phyloP scores from a whole-genome alignment of 1,140 invertebrate species.

The Bicyclus anynana region DNA sequence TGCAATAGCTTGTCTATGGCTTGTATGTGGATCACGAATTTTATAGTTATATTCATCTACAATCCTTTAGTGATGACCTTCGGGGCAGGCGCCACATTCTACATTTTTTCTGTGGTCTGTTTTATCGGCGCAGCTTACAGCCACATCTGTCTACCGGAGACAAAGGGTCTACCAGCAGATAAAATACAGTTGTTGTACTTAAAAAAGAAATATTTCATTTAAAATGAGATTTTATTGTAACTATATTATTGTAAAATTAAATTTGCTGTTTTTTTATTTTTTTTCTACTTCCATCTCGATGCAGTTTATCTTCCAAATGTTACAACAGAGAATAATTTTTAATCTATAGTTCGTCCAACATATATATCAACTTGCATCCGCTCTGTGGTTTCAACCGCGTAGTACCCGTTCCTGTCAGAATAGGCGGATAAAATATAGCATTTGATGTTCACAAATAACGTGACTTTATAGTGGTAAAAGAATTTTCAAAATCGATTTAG shows the following conservation, averaged over 20 bases:
- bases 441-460: too few relatives aligned
- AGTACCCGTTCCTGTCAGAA: too few relatives aligned
- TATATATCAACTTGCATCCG: too few relatives aligned
- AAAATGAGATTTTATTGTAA: neutral
- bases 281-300: too few relatives aligned
- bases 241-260: neutral
- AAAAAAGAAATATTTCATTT: constrained; percentile 26
- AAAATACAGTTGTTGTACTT: constrained; percentile 53
- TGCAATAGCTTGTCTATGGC: constrained; percentile 54
- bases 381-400: too few relatives aligned
- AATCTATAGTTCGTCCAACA: too few relatives aligned
- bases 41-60: constrained; percentile 55
- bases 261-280: neutral
- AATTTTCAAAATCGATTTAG: too few relatives aligned
- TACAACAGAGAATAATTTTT: too few relatives aligned
- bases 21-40: constrained; percentile 60
- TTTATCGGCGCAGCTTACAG: constrained; percentile 51
- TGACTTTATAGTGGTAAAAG: too few relatives aligned
- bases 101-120: constrained; percentile 45
- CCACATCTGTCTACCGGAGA: constrained; percentile 56
- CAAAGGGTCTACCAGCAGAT: constrained; percentile 57
- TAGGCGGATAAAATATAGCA: too few relatives aligned
- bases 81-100: constrained; percentile 53
- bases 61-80: constrained; percentile 46
- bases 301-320: too few relatives aligned